Base-by-base conservation (phyloP, 2,888 invertebrate species). In the Baccha elongata region DNA sequence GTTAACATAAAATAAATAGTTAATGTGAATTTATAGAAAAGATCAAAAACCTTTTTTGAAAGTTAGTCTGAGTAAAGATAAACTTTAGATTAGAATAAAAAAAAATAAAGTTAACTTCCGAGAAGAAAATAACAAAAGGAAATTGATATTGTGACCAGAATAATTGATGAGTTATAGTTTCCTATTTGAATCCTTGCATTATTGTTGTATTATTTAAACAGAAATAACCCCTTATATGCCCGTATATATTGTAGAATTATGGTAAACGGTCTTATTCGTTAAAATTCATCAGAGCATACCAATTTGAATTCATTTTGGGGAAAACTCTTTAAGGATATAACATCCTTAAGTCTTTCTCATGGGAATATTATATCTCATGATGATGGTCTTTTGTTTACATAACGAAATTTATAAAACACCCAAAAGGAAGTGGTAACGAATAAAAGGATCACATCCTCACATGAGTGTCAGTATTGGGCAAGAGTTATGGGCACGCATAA, bases 391-490 rank as follows among this genome's bases (percentile, higher is more conserved):
- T 58, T 58, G 42, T 58, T 32, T 15, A 44, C 29, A 42, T 32
- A 17, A 60, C 29, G 17, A 29, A 29, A 58, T 26, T 26, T 42
- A 58, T 4, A 40, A 40, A 58, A 58, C 26, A 26, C 13, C 60
- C 17, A 40, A 23, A 21, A 13, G 60, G 44, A 60, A 60, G 60
- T 44, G 17, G 23, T 44, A 17, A 13, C 17, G 29, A 44, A 44
- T 60, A 60, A 60, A 44, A 29, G 60, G 17, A 60, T 60, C 60
- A 60, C 44, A 60, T 32, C 44, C 17, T n/a, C n/a, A n/a, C n/a
- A n/a, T 29, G 19, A 44, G 44, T 60, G 60, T 60, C 29, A 44
- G 29, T 58, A 44, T n/a, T 44, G 60, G 60, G n/a, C 17, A 29
- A 19, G 7, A 29, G 29, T 60, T 42, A 44, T 60, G 44, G 29